Conservation (phyloP, 2,113 vertebrate genomes). For the Periophthalmus modestus region DNA sequence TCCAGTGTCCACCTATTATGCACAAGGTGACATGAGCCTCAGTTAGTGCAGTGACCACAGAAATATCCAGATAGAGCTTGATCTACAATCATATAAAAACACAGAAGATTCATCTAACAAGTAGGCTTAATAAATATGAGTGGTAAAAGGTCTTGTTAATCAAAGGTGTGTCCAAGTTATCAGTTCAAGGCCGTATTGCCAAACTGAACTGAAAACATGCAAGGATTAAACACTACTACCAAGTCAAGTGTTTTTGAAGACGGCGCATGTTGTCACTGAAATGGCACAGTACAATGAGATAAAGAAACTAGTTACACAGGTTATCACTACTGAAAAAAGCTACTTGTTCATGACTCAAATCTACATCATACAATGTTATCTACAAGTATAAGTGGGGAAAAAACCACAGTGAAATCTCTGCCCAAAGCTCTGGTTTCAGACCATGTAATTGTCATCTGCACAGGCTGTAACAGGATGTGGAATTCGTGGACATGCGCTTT, state of each 20-base stretch:
- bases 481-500: constrained; percentile 64
- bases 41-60: constrained; percentile 18
- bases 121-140: constrained; percentile 18
- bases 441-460: constrained; percentile 57
- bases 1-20: constrained; percentile 65
- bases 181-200: constrained; percentile 6
- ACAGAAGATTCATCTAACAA: not conserved
- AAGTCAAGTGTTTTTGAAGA: constrained; percentile 34
- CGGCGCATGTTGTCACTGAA: constrained; percentile 37
- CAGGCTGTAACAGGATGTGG: constrained; percentile 75
- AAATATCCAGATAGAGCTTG: constrained; percentile 12
- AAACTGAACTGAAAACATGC: constrained; percentile 29
- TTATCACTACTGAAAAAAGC: constrained; percentile 20
- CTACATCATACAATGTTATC: not conserved
- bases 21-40: constrained; percentile 50
- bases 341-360: not conserved
- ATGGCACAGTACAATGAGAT: constrained; percentile 35
- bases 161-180: constrained; percentile 3
- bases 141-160: constrained; percentile 12
- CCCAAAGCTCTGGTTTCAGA: constrained; percentile 42
- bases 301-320: constrained; percentile 58
- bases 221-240: constrained; percentile 41
- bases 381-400: not conserved
- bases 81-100: not conserved
- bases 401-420: constrained; percentile 17